A percentile compares a stretch with the other conserved stretches of the same genome.
Evolutionary conservation across 2,797 vertebrate genomes (phyloP).

Genomic region (Hipposideros larvatus): DNA sequence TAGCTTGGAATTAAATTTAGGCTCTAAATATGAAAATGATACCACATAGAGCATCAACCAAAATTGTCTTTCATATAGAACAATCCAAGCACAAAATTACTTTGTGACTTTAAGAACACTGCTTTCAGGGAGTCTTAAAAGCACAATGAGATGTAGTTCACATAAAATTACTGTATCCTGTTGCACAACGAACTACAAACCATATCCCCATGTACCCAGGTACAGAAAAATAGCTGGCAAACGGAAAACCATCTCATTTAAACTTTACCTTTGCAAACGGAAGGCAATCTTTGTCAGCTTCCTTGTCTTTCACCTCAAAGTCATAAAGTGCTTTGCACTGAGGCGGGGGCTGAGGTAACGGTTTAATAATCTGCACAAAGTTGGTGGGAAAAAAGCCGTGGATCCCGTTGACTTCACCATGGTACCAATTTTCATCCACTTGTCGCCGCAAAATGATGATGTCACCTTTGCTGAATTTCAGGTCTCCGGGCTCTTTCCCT

Average conservation of each 20-base stretch:
- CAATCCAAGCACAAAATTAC: slow-evolving; percentile 1
- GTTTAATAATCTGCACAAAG: slow-evolving; percentile 99
- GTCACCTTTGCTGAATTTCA: slow-evolving; percentile 98
- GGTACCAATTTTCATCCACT: slow-evolving; percentile 99
- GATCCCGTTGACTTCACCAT: slow-evolving; percentile 96
- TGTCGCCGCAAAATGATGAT: slow-evolving; percentile 98
- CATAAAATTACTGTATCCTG: not conserved
- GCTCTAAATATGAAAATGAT: slow-evolving; percentile 48
- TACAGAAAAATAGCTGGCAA: not conserved
- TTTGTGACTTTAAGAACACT: slow-evolving; percentile 24
- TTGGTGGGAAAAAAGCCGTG: slow-evolving; percentile 99
- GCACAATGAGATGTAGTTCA: not conserved
- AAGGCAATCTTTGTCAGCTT: slow-evolving; percentile 99
- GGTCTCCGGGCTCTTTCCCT: slow-evolving; percentile 98
- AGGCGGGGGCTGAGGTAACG: slow-evolving; percentile 97
- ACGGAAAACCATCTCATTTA: not conserved
- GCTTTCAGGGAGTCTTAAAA: slow-evolving; percentile 32
- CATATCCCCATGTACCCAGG: rapidly evolving
- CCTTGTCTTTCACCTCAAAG: slow-evolving; percentile 99
- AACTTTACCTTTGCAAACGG: slow-evolving; percentile 96
- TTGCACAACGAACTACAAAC: not conserved
- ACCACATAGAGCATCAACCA: not conserved
- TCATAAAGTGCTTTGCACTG: slow-evolving; percentile 99
- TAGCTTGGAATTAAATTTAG: slow-evolving; percentile 46
- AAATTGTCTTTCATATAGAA: slow-evolving; percentile 30